Evolutionary conservation across 2,113 vertebrate genomes (phyloP), one percentile per base, ranked within the genome.

Genomic region (Oceanodroma tethys): DNA sequence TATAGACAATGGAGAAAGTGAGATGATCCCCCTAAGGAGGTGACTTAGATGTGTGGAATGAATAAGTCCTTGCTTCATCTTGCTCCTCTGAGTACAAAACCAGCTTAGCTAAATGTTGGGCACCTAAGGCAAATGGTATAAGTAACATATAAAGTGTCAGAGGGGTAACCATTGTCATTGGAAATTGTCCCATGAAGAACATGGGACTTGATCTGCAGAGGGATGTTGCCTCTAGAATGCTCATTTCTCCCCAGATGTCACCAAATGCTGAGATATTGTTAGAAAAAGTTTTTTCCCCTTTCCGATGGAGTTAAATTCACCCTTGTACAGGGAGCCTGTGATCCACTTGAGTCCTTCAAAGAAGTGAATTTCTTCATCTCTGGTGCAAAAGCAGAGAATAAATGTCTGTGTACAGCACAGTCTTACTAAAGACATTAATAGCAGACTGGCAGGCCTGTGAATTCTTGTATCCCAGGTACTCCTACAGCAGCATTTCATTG

Each of bases 141-240:
- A 70, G 25, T 21, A 47, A 50, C 36, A 29, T 5, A 9, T 11
- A 15, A 86, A 66, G 6, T 40, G 55, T 66, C 55, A 74, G 45
- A 66, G 10, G 38, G 30, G 16, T 85, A 70, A 65, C 7, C n/a
- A 32, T 0, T 36, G 26, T 8, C 27, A 13, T 48, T 47, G 43
- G 59, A 40, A 68, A 63, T 4, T 45, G 47, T n/a, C 60, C 76
- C 68, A 32, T 8, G 17, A 56, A 86, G 11, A 71, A 42, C 16
- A 79, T 5, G 3, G 29, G 53, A 62, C 8, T 43, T 50, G 47
- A 9, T n/a, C 18, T 25, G 32, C n/a, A 80, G 56, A 56, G n/a
- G 19, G 11, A 56, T 20, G 26, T 16, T 81, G 36, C 30, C 58
- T 50, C 34, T 56, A 0, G 0, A 67, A 71, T 32, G 27, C 11